Base-by-base conservation (phyloP, 2,113 vertebrate genomes). In the Craseonycteris thonglongyai region DNA sequence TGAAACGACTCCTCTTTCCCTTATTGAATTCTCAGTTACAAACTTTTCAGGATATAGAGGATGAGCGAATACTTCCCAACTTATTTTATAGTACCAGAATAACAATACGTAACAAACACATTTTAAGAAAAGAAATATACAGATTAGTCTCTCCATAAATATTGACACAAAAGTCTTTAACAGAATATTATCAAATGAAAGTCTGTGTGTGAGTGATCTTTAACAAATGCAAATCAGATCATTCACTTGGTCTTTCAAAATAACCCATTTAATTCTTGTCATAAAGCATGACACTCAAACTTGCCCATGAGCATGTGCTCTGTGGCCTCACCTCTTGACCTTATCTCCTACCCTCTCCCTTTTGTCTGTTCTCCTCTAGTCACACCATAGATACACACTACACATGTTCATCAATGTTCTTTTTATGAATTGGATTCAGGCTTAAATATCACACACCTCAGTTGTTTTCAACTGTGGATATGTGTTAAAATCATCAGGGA, bases 181-280 rank as follows among this genome's bases (percentile, higher is more conserved):
- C 33, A 78, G 68, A 94, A 66, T 83, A 59, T 92, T 74, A 92
- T n/a, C 49, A 71, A 90, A 63, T 86, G n/a, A 78, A 90, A 92
- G 78, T 84, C 38, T 83, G 15, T 35, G 3, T 74, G 30, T 93
- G 40, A n/a, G 49, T 16, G 49, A 40, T 40, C 45, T 88, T 78
- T 66, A 78, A 71, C 3, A 80, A 51, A 49, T 79, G 15, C 13
- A 84, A 68, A 75, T 88, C 33, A 40, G 47, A 56, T 85, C 12
- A 65, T 47, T 65, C 28, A 61, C 7, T 26, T 47, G 10, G 33
- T 72, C 76, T 35, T 45, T 89, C 26, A 68, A 56, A 92, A 58
- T 59, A 71, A 47, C 30, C 45, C 26, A 47, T 35, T 54, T 83
- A 45, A 71, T 82, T 86, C 15, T 19, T 13, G 16, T 85, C 12